A percentile compares a stretch with the other conserved stretches of the same genome.
Evolutionary conservation across 2,113 vertebrate genomes (phyloP).

Genomic region (Bungarus multicinctus): DNA sequence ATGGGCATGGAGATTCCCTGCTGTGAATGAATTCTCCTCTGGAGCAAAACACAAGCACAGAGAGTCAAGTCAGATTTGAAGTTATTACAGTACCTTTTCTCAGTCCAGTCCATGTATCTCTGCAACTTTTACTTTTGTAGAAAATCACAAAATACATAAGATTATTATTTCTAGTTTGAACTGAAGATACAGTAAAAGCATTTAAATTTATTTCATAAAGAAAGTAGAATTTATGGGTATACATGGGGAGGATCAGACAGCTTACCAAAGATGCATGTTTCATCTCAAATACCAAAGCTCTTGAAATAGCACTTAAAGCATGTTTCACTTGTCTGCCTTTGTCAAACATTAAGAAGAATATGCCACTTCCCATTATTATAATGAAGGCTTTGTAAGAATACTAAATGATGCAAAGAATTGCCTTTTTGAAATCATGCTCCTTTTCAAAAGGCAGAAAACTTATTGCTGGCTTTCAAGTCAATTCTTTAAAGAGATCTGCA

Average conservation of each 20-base stretch:
- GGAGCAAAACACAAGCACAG: too few species aligned
- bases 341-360: constrained; percentile 59
- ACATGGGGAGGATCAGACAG: neutral
- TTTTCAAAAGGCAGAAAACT: constrained; percentile 26
- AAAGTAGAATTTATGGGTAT: neutral
- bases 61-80: neutral
- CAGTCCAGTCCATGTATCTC: neutral
- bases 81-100: neutral
- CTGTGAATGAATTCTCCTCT: neutral
- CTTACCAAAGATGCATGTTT: neutral
- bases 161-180: neutral
- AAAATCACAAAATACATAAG: neutral
- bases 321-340: constrained; percentile 49
- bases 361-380: constrained; percentile 60
- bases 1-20: neutral
- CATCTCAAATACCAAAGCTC: neutral
- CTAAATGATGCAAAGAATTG: constrained; percentile 44
- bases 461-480: constrained; percentile 43
- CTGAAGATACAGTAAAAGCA: neutral
- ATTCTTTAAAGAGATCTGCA: constrained; percentile 30
- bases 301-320: constrained; percentile 41
- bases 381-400: constrained; percentile 49
- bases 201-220: neutral
- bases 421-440: constrained; percentile 41
- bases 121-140: neutral